A percentile compares a stretch with the other conserved stretches of the same genome.
Conservation (phyloP, 2,797 vertebrate species). For the Rousettus madagascariensis region DNA sequence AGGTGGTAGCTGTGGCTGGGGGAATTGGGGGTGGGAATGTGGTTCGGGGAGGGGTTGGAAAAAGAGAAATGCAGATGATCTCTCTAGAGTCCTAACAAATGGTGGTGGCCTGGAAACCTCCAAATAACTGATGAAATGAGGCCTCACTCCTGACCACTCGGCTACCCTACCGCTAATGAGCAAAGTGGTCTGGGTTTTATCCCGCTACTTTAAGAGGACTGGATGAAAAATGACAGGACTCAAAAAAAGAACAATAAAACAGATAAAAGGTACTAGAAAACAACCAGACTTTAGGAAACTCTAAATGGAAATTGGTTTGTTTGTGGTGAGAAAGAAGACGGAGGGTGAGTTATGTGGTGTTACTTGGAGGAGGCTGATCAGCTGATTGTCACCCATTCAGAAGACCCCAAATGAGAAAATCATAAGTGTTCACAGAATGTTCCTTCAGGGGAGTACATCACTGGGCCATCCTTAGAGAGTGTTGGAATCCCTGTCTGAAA, state of each 20-base stretch:
- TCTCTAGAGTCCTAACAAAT: background rate
- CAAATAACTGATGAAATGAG: background rate
- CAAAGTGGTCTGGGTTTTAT: background rate
- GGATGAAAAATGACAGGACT: background rate
- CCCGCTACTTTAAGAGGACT: background rate
- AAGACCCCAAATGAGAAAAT: background rate
- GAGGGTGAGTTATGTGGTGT: fast-evolving
- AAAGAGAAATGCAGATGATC: background rate
- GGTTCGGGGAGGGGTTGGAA: background rate
- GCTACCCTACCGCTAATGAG: background rate
- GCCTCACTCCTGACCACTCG: background rate
- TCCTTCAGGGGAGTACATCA: fast-evolving
- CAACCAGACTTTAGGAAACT: background rate
- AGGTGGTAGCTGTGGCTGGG: background rate
- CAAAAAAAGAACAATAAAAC: background rate
- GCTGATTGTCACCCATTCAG: fast-evolving
- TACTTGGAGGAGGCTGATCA: fast-evolving
- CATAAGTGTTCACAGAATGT: fast-evolving
- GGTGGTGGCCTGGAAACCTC: background rate
- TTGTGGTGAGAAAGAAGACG: background rate
- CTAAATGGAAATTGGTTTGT: background rate
- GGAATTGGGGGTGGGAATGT: background rate
- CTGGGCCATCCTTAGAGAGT: background rate
- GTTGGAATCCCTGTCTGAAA: background rate
- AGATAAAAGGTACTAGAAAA: background rate